Percentiles rank a stretch among this genome's conserved stretches.
Evolutionary conservation across 2,797 vertebrate genomes (phyloP).

Genomic region (Astyanax mexicanus): DNA sequence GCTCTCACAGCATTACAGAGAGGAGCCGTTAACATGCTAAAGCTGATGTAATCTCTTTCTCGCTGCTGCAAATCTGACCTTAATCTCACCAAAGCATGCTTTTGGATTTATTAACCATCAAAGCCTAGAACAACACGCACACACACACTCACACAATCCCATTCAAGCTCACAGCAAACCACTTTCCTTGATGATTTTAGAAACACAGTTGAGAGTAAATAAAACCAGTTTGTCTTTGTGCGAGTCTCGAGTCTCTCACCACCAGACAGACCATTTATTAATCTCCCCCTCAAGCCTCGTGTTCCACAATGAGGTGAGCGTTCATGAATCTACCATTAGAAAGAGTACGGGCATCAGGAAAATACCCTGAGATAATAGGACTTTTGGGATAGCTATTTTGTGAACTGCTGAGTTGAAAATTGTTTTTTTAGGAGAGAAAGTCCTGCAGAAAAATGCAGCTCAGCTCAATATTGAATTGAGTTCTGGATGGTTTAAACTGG

Average conservation of each 20-base stretch:
- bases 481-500: too few species aligned
- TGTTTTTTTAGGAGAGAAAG: too few species aligned
- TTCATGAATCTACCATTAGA: too few species aligned
- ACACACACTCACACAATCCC: conserved; percentile 5
- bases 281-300: neutral
- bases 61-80: conserved; percentile 51
- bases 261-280: neutral
- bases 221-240: neutral
- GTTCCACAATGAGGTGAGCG: neutral
- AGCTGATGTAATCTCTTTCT: conserved; percentile 50
- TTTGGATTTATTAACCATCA: conserved; percentile 58
- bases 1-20: neutral
- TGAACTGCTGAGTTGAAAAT: too few species aligned
- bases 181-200: neutral
- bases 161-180: neutral
- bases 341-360: too few species aligned
- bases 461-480: too few species aligned
- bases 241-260: neutral
- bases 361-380: too few species aligned
- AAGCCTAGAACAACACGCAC: conserved; percentile 28
- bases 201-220: neutral
- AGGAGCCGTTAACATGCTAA: conserved; percentile 27
- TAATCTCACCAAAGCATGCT: conserved; percentile 57
- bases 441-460: too few species aligned
- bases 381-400: too few species aligned